phyloP scores from a whole-genome alignment of 1,140 invertebrate genomes.

The Ips typographus region DNA sequence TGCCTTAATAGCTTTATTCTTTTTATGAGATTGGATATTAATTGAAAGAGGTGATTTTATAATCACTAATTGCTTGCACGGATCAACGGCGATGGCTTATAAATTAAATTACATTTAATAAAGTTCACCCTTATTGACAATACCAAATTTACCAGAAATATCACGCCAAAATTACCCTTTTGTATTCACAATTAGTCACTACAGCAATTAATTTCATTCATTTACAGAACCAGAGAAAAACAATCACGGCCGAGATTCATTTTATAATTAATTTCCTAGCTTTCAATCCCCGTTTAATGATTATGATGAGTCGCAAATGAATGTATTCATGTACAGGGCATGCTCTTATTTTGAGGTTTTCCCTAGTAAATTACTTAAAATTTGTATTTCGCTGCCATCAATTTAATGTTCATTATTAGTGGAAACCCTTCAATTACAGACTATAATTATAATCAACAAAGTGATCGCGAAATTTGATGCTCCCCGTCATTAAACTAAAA shows the following conservation, averaged over 20 bases:
- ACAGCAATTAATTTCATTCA: constrained; percentile 16
- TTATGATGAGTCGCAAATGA: not conserved
- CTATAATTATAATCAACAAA: too few species aligned
- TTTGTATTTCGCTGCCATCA: too few species aligned
- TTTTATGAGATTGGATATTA: not conserved
- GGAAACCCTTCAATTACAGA: too few species aligned
- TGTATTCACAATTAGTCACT: constrained; percentile 15
- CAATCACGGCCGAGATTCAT: constrained; percentile 3
- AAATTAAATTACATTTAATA: constrained; percentile 12
- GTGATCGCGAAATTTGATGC: too few species aligned
- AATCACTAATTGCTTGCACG: not conserved
- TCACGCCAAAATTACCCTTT: constrained; percentile 12
- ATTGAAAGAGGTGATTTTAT: not conserved
- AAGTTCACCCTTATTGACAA: constrained; percentile 6
- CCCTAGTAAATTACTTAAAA: too few species aligned
- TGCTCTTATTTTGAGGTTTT: not conserved
- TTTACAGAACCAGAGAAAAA: constrained; percentile 12
- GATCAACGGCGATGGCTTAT: constrained; percentile 6
- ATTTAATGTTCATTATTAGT: too few species aligned
- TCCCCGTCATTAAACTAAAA: too few species aligned
- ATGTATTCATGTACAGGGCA: not conserved
- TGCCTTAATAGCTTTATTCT: not conserved
- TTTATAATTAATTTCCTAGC: constrained; percentile 7
- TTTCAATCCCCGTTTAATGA: constrained; percentile 1
- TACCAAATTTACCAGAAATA: constrained; percentile 11